Base-by-base conservation (phyloP, 2,797 vertebrate genomes). In the Diceros bicornis region DNA sequence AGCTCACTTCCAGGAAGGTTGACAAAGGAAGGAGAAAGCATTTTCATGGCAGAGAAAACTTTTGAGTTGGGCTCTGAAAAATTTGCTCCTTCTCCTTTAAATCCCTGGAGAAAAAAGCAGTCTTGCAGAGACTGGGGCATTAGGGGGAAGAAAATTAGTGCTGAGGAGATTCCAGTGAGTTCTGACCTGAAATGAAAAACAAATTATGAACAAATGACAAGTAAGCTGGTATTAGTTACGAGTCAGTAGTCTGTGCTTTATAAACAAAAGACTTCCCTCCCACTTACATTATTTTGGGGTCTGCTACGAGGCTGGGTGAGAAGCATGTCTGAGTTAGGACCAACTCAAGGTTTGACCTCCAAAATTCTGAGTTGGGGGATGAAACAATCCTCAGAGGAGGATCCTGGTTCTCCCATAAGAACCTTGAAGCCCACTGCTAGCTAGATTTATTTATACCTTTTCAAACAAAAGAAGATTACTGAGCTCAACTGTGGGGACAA, bases 171-270 rank as follows among this genome's bases (percentile, higher is more conserved):
- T 94, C 78, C 52, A 66, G 14, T 16, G 34, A 71, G 44, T 82
- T 97, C 61, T 77, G 88, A 89, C 50, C 68, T 47, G n/a, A 96
- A 96, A 86, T 64, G 29, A 86, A 93, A 96, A 97, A 78, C 10
- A 77, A 69, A 91, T 77, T 61, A 55, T 18, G 62, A 82, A 9
- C 37, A 86, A 86, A 83, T 86, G 50, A 79, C 69, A 83, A 83
- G 55, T 84, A 85, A 85, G 32, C 34, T 52, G 44, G 55, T 52
- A 61, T 77, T 79, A 87, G 55, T 91, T 78, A 62, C 0, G 7
- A 13, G 6, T n/a, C 84, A 93, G 79, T 74, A 69, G 50, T 69
- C 52, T 90, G 47, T 41, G 37, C 41, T 96, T 94, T 57, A 41
- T 37, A 64, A 72, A 66, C 72, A 62, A 62, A 90, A 89, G 55